Percentiles rank a stretch among this genome's conserved stretches.
These are phyloP conservation scores for Pollicipes pollicipes DNA, from an alignment of 1,140 invertebrate species.

Conservation along the genomic window DNA sequence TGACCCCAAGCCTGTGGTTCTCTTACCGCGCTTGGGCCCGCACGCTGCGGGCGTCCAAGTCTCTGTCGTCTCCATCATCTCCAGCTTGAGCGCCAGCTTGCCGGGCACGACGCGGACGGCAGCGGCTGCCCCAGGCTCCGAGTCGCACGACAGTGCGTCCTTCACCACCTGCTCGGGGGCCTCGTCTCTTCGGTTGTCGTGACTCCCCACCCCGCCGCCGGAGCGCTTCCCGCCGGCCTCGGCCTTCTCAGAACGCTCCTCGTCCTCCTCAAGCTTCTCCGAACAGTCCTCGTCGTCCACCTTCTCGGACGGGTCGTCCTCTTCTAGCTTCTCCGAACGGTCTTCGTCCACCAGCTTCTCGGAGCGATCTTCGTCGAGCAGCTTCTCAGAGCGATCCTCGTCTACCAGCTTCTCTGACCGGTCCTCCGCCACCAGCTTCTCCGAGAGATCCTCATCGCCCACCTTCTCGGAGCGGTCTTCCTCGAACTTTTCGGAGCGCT, in stretches of 20 bases:
- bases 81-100: neutral
- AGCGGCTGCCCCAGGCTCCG: neutral
- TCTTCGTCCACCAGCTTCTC: neutral
- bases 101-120: no score
- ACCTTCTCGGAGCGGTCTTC: no score
- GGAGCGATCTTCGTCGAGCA: neutral
- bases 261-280: neutral
- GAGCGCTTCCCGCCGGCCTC: no score
- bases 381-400: neutral
- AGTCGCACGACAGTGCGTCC: no score
- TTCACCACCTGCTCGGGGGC: neutral
- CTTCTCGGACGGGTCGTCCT: neutral
- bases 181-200: neutral
- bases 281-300: neutral
- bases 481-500: no score
- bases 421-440: no score
- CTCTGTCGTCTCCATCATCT: neutral
- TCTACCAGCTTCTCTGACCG: constrained; percentile 1
- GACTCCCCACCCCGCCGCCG: neutral
- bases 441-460: no score
- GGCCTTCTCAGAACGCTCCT: no score
- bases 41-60: neutral
- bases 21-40: neutral
- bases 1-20: no score
- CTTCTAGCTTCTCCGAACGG: neutral